These are phyloP conservation scores for Hoplostethus atlanticus DNA, from an alignment of 2,797 vertebrate species.

Conservation along the genomic window DNA sequence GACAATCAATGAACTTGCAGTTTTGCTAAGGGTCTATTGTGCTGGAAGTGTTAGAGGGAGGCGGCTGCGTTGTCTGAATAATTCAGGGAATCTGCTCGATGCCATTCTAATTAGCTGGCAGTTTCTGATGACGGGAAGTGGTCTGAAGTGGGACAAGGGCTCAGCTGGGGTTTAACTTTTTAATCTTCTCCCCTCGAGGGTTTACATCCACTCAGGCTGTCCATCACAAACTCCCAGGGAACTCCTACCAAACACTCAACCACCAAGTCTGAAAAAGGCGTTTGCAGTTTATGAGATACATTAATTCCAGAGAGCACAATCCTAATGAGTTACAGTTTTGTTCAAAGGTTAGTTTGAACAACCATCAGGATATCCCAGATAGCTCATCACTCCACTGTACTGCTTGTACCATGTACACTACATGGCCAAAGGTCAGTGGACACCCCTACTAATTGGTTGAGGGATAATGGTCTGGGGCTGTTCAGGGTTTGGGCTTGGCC, in stretches of 20 bases:
- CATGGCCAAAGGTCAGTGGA: no score
- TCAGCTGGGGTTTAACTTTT: conserved; percentile 59
- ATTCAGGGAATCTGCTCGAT: conserved; percentile 61
- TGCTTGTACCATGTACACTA: neutral
- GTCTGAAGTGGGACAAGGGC: conserved; percentile 52
- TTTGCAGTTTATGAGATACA: neutral
- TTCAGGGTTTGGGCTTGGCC: no score
- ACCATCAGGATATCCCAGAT: conserved; percentile 2
- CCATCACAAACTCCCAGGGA: conserved; percentile 22
- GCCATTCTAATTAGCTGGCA: conserved; percentile 63
- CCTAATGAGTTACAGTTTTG: conserved; percentile 17
- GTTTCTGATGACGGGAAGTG: conserved; percentile 60
- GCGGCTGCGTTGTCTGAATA: conserved; percentile 54
- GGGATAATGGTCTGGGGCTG: no score
- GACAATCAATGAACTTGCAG: conserved; percentile 33
- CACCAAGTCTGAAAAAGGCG: neutral
- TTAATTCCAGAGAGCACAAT: neutral
- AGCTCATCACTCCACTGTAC: neutral
- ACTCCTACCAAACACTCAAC: neutral
- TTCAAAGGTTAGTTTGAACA: conserved; percentile 13
- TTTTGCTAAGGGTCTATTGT: conserved; percentile 21
- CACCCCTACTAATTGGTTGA: no score
- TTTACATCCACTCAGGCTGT: conserved; percentile 19
- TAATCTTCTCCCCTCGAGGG: conserved; percentile 30
- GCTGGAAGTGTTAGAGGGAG: conserved; percentile 22